phyloP scores from a whole-genome alignment of 2,888 invertebrate species.

The Masnerella sp. region DNA sequence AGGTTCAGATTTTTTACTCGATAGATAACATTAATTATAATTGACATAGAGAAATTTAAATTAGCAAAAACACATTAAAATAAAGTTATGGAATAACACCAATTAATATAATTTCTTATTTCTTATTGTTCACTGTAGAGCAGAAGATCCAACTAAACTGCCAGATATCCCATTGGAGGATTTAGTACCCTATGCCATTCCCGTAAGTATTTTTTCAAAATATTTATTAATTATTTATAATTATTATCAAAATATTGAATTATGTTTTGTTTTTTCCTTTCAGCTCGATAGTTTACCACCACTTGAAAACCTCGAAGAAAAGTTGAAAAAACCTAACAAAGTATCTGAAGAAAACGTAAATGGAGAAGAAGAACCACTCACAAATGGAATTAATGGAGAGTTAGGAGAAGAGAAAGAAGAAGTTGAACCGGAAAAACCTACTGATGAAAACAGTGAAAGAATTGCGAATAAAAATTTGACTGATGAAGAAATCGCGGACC shows the following conservation, averaged over 20 bases:
- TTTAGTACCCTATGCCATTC: conserved; percentile 75
- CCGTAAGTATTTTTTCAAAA: conserved; percentile 72
- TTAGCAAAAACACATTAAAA: neutral
- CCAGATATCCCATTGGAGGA: conserved; percentile 71
- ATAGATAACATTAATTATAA: neutral
- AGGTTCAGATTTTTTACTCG: conserved; percentile 14
- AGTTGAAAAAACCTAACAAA: conserved; percentile 48
- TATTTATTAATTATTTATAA: too few relatives aligned
- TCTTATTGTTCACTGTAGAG: conserved; percentile 64
- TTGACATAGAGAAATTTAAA: neutral
- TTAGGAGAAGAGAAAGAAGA: conserved; percentile 65
- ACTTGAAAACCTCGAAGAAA: conserved; percentile 59
- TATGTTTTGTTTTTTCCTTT: conserved; percentile 11
- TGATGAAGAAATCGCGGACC: conserved; percentile 83
- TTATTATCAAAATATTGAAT: too few relatives aligned
- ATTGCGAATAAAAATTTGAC: conserved; percentile 78
- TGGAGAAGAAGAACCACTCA: conserved; percentile 18
- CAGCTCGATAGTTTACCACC: conserved; percentile 59
- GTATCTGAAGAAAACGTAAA: conserved; percentile 26
- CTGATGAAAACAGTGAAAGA: conserved; percentile 71
- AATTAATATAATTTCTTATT: conserved; percentile 41
- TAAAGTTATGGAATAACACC: neutral
- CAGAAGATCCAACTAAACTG: conserved; percentile 69
- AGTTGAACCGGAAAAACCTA: conserved; percentile 67
- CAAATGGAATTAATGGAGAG: conserved; percentile 48